A percentile compares a stretch with the other conserved stretches of the same genome.
Conservation (phyloP, 2,888 invertebrate species). For the Cinara cedri region DNA sequence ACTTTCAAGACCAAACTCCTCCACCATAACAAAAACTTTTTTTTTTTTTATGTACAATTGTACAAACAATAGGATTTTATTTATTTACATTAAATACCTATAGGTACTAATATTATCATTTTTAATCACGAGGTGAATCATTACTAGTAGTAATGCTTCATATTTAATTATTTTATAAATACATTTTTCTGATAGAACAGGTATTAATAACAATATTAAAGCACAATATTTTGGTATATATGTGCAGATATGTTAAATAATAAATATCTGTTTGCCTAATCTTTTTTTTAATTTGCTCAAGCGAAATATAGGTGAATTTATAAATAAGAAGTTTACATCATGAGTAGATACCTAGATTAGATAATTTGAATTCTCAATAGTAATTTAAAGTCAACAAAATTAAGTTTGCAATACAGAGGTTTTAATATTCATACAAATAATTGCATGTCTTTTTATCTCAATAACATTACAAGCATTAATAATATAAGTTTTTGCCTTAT, state of each 20-base stretch:
- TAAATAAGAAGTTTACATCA: too few relatives aligned
- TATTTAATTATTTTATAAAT: too few relatives aligned
- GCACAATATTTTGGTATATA: too few relatives aligned
- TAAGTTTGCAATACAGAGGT: too few relatives aligned
- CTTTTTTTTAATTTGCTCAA: too few relatives aligned
- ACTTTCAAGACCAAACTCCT: slow-evolving; percentile 39
- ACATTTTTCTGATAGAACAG: background rate
- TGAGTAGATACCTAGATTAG: too few relatives aligned
- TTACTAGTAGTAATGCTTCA: background rate
- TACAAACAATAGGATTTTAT: background rate
- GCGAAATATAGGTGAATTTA: too few relatives aligned
- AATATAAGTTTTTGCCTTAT: background rate
- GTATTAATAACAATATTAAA: too few relatives aligned
- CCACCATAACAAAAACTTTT: slow-evolving; percentile 30
- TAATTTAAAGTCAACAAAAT: too few relatives aligned
- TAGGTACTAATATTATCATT: background rate
- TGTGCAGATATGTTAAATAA: background rate
- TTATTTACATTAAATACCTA: background rate
- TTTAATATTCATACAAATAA: background rate
- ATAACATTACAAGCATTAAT: background rate
- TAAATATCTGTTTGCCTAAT: background rate
- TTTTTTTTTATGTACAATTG: background rate
- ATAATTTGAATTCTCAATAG: background rate
- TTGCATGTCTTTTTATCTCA: background rate
- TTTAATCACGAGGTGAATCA: background rate